Percentiles rank a stretch among this genome's conserved stretches.
Evolutionary conservation across 2,797 vertebrate species (phyloP).

Genomic region (Enoplosus armatus): DNA sequence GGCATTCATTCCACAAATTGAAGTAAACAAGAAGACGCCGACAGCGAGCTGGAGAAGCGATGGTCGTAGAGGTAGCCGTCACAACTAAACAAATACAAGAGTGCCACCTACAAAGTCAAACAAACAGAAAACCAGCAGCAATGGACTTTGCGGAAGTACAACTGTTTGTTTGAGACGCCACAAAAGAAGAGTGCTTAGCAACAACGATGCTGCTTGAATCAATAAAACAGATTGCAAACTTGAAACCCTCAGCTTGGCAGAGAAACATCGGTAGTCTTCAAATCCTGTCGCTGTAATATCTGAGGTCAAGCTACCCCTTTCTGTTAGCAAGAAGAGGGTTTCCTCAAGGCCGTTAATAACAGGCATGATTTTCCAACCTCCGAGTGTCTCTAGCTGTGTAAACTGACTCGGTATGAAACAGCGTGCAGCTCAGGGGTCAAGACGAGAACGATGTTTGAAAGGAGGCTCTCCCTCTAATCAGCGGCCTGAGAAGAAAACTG

Average conservation of each 20-base stretch:
- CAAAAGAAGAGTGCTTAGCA: background rate
- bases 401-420: conserved; percentile 56
- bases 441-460: conserved; percentile 27
- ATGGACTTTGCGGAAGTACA: background rate
- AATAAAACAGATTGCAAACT: background rate
- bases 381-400: conserved; percentile 48
- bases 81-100: background rate
- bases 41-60: background rate
- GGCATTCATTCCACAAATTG: no score
- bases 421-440: conserved; percentile 40
- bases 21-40: no score
- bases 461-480: conserved; percentile 56
- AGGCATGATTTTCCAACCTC: conserved; percentile 44
- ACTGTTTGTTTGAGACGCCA: conserved; percentile 1
- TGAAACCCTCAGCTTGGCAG: no score
- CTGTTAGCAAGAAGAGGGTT: conserved; percentile 23
- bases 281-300: conserved; percentile 9
- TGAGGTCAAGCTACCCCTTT: conserved; percentile 21
- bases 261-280: conserved; percentile 6
- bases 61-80: background rate
- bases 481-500: conserved; percentile 41
- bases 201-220: background rate
- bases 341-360: conserved; percentile 47
- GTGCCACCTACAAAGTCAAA: background rate
- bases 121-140: background rate